Percentiles rank a stretch among this genome's conserved stretches.
phyloP scores from a whole-genome alignment of 2,888 invertebrate genomes.

The Pristionchus japonicus region DNA sequence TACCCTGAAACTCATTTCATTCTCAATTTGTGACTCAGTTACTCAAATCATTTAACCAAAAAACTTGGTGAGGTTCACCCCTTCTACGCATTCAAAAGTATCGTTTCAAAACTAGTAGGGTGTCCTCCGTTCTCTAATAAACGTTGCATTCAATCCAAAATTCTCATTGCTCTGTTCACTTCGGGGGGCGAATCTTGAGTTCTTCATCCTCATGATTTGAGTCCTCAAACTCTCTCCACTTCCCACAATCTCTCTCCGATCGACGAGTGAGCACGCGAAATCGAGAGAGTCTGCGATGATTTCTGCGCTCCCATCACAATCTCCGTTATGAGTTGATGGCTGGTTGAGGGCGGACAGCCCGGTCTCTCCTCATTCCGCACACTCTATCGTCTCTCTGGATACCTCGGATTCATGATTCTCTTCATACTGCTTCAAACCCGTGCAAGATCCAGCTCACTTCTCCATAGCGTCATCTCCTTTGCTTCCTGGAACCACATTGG shows the following conservation, averaged over 20 bases:
- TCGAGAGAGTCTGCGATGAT: not conserved
- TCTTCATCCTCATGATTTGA: not conserved
- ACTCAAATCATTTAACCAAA: too few relatives aligned
- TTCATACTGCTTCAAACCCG: not conserved
- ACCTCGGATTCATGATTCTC: not conserved
- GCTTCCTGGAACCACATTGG: too few relatives aligned
- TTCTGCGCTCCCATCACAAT: constrained; percentile 18
- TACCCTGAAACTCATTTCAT: too few relatives aligned
- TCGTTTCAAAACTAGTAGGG: too few relatives aligned
- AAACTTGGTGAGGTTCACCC: too few relatives aligned
- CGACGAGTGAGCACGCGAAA: not conserved
- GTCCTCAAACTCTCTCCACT: not conserved
- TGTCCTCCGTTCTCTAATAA: too few relatives aligned
- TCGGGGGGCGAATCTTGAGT: too few relatives aligned
- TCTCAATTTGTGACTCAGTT: too few relatives aligned
- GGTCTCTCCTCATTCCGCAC: not conserved
- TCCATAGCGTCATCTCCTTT: too few relatives aligned
- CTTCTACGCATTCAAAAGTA: too few relatives aligned
- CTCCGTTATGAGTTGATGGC: not conserved
- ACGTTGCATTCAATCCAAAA: not conserved
- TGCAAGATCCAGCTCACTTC: too few relatives aligned
- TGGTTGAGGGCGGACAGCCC: not conserved
- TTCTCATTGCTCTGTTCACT: too few relatives aligned
- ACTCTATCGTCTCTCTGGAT: not conserved
- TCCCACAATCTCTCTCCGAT: not conserved